These are phyloP conservation scores for Heliconius melpomene DNA, from an alignment of 1,140 invertebrate species.

Conservation along the genomic window DNA sequence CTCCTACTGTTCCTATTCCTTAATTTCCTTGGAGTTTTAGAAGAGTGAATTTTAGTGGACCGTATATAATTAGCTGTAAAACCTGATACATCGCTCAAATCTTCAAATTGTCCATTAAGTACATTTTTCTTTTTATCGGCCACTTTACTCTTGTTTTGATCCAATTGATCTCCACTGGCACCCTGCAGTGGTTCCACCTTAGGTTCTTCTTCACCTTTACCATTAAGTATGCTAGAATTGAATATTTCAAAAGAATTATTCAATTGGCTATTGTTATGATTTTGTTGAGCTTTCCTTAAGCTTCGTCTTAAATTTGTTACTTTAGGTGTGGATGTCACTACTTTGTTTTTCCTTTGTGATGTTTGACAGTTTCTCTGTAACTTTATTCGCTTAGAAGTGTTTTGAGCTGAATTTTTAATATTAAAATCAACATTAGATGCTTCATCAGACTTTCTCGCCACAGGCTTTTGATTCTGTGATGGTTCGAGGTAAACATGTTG, in stretches of 20 bases:
- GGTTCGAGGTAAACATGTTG: conserved; percentile 67
- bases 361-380: conserved; percentile 52
- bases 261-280: conserved; percentile 54
- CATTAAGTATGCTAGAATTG: conserved; percentile 49
- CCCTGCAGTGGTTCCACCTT: conserved; percentile 28
- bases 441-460: conserved; percentile 52
- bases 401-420: conserved; percentile 57
- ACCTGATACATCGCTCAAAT: conserved; percentile 74
- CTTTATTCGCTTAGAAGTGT: conserved; percentile 55
- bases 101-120: conserved; percentile 67
- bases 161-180: conserved; percentile 28
- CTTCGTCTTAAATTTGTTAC: conserved; percentile 59
- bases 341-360: conserved; percentile 62
- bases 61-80: conserved; percentile 76
- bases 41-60: conserved; percentile 66
- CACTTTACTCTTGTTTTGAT: conserved; percentile 41
- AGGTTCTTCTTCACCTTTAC: conserved; percentile 35
- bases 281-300: conserved; percentile 53
- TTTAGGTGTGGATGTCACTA: conserved; percentile 69
- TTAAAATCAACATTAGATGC: conserved; percentile 66
- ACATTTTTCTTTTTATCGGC: conserved; percentile 48
- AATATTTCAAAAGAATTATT: conserved; percentile 61
- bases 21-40: conserved; percentile 60
- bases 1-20: conserved; percentile 56
- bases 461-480: conserved; percentile 49